Evolutionary conservation across 2,113 vertebrate species (phyloP).

Genomic region (Rhipidura dahli): DNA sequence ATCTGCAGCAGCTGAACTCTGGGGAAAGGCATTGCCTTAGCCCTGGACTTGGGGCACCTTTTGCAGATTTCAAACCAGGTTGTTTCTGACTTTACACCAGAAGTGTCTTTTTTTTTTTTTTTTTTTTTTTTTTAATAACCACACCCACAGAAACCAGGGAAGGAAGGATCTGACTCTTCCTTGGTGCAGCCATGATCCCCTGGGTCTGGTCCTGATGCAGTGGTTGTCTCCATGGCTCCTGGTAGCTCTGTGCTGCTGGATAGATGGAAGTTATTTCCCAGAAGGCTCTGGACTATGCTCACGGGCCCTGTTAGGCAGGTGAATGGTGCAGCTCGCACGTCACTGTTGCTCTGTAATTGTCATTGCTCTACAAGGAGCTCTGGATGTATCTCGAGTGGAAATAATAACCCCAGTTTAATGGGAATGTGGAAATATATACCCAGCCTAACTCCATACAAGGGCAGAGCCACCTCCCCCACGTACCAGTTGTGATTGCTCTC

Average conservation of each 20-base stretch:
- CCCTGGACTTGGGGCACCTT: not conserved
- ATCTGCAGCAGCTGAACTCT: not conserved
- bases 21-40: not conserved
- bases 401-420: not conserved
- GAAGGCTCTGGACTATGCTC: not conserved
- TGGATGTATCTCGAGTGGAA: constrained; percentile 20
- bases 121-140: not conserved
- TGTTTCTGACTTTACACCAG: not conserved
- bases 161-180: not conserved
- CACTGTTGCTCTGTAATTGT: not conserved
- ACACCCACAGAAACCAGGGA: not conserved
- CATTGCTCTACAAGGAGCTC: constrained; percentile 37
- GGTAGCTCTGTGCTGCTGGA: constrained; percentile 33
- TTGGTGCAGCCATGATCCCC: not conserved
- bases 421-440: not conserved
- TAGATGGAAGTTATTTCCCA: constrained; percentile 68
- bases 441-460: not conserved
- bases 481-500: not conserved
- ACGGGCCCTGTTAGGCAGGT: not conserved
- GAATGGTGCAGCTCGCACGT: not conserved
- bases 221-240: constrained; percentile 61
- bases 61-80: not conserved
- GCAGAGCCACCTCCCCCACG: not conserved
- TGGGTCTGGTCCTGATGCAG: constrained; percentile 25
- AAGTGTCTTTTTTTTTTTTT: not conserved